Percentiles rank a stretch among this genome's conserved stretches.
These are phyloP conservation scores for Illadopsis cleaveri DNA, from an alignment of 2,113 vertebrate species.

Conservation along the genomic window DNA sequence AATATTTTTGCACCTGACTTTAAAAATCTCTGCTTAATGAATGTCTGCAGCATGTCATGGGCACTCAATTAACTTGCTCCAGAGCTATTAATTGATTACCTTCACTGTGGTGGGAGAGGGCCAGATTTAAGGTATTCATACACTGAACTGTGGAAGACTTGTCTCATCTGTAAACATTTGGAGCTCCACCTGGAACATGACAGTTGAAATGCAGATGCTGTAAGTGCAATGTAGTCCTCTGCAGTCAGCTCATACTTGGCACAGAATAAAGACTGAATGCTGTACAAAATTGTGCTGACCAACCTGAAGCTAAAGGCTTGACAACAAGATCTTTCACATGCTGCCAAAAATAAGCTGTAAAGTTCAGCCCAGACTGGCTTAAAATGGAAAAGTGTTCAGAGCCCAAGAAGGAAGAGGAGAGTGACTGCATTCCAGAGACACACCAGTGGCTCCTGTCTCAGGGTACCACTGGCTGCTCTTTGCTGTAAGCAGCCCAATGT, in stretches of 20 bases:
- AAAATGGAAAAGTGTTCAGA: background rate
- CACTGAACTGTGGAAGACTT: background rate
- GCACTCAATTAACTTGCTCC: background rate
- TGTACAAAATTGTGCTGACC: background rate
- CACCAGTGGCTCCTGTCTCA: background rate
- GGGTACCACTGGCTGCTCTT: background rate
- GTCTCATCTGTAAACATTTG: background rate
- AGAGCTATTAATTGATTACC: background rate
- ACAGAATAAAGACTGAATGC: background rate
- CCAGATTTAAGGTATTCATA: background rate
- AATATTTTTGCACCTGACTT: background rate
- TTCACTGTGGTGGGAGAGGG: background rate
- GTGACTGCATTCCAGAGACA: background rate
- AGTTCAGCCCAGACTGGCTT: background rate
- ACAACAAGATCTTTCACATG: background rate
- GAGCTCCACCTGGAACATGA: background rate
- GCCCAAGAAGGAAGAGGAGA: background rate
- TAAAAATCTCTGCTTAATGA: background rate
- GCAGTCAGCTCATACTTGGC: background rate
- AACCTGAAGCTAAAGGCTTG: background rate
- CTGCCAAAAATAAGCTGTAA: background rate
- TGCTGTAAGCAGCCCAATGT: fast-evolving
- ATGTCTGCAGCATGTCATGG: background rate
- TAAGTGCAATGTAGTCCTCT: background rate
- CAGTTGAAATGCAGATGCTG: background rate